These are phyloP conservation scores for Mimachlamys varia DNA, from an alignment of 2,888 invertebrate genomes.

Conservation along the genomic window DNA sequence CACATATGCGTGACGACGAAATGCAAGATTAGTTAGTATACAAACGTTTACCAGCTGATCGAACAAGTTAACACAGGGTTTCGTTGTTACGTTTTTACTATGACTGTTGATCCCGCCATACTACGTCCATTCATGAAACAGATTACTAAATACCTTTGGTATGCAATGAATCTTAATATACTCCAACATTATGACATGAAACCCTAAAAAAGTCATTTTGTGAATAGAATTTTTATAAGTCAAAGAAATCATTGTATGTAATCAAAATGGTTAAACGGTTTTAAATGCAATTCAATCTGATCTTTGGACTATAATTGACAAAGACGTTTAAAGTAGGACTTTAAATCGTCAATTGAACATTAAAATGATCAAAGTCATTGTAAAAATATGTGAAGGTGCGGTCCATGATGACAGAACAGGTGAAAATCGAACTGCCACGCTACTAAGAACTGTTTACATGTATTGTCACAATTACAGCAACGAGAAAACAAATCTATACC, in stretches of 20 bases:
- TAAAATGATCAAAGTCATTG: constrained; percentile 1
- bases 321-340: constrained; percentile 3
- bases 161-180: constrained; percentile 1
- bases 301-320: constrained; percentile 24
- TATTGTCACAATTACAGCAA: not conserved
- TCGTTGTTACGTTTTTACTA: not conserved
- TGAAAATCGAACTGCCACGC: not conserved
- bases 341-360: constrained; percentile 14
- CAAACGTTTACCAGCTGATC: not conserved
- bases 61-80: not conserved
- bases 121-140: not conserved
- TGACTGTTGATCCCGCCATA: not conserved
- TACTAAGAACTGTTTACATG: not conserved
- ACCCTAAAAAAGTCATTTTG: not conserved
- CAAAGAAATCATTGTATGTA: not conserved
- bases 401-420: not conserved
- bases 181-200: not conserved
- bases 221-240: not conserved
- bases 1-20: too few species aligned
- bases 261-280: not conserved
- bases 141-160: constrained; percentile 2
- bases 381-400: not conserved
- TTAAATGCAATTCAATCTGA: not conserved
- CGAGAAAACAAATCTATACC: not conserved
- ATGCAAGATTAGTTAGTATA: too few species aligned